Evolutionary conservation across 2,888 invertebrate species (phyloP).

Genomic region (Drosophila meridiana): DNA sequence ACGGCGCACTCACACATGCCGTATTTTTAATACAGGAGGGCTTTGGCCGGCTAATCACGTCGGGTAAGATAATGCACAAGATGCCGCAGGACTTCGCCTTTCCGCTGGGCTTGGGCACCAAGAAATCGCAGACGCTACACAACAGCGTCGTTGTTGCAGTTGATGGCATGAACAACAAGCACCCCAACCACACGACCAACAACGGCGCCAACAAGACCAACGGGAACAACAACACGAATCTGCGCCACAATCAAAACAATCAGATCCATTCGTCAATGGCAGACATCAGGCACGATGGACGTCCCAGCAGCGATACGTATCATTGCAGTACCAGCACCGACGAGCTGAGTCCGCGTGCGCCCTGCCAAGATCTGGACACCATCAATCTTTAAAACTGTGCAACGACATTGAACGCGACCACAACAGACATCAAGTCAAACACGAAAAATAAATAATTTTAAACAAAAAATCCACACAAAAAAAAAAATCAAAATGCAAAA

Average conservation of each 20-base stretch:
- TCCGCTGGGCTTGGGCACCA: slow-evolving; percentile 87
- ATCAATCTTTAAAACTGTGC: slow-evolving; percentile 87
- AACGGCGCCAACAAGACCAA: slow-evolving; percentile 20
- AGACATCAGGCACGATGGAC: slow-evolving; percentile 66
- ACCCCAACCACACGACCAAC: slow-evolving; percentile 18
- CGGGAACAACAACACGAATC: slow-evolving; percentile 73
- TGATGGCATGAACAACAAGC: slow-evolving; percentile 48
- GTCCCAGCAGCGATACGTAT: slow-evolving; percentile 28
- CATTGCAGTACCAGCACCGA: slow-evolving; percentile 60
- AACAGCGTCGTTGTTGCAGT: slow-evolving; percentile 38
- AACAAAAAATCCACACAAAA: slow-evolving; percentile 6
- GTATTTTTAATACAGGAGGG: slow-evolving; percentile 88
- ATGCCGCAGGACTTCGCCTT: slow-evolving; percentile 93
- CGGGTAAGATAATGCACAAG: slow-evolving; percentile 97
- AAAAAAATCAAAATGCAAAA: slow-evolving; percentile 10
- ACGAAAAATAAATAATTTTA: slow-evolving; percentile 52
- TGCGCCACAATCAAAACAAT: slow-evolving; percentile 67
- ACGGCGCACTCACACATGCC: not conserved
- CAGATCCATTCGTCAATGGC: slow-evolving; percentile 79
- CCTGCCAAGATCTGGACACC: slow-evolving; percentile 90
- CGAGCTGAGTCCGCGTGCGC: slow-evolving; percentile 87
- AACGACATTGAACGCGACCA: not conserved
- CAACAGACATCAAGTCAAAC: slow-evolving; percentile 12
- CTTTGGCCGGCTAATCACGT: slow-evolving; percentile 98
- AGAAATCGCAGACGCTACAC: slow-evolving; percentile 79